Evolutionary conservation across 1,140 invertebrate genomes (phyloP).

Genomic region (Harpegnathos saltator): DNA sequence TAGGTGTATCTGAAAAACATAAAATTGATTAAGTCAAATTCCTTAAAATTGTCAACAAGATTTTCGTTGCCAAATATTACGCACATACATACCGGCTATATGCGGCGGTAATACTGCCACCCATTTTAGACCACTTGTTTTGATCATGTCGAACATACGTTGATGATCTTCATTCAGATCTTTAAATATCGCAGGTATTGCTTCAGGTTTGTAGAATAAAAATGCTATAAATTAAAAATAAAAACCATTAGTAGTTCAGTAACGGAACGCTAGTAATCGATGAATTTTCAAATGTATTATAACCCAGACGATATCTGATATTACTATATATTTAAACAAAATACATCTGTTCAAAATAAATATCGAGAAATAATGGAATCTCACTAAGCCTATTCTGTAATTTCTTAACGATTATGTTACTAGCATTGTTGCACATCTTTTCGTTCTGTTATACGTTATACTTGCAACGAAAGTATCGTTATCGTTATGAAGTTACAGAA

Average conservation of each 20-base stretch:
- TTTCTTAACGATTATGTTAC: too few relatives aligned
- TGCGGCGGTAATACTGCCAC: conserved; percentile 93
- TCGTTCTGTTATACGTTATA: too few relatives aligned
- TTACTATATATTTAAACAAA: too few relatives aligned
- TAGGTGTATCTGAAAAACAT: conserved; percentile 87
- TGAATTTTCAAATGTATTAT: neutral
- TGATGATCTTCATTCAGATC: conserved; percentile 92
- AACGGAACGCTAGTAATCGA: neutral
- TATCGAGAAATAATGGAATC: too few relatives aligned
- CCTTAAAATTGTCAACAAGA: conserved; percentile 3
- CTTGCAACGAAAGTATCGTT: too few relatives aligned
- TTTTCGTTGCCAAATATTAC: neutral
- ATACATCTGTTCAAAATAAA: too few relatives aligned
- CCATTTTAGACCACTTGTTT: conserved; percentile 90
- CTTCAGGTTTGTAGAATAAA: conserved; percentile 90
- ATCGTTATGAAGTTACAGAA: too few relatives aligned
- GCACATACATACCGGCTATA: conserved; percentile 90
- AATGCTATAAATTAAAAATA: conserved; percentile 87
- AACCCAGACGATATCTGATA: too few relatives aligned
- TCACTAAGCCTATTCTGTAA: too few relatives aligned
- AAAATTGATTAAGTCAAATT: conserved; percentile 35
- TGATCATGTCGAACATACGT: conserved; percentile 90
- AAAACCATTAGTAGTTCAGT: neutral
- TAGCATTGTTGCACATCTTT: too few relatives aligned
- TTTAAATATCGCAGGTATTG: conserved; percentile 90